Percentiles rank a stretch among this genome's conserved stretches.
Evolutionary conservation across 2,888 invertebrate species (phyloP).

Genomic region (Pollenia labialis): DNA sequence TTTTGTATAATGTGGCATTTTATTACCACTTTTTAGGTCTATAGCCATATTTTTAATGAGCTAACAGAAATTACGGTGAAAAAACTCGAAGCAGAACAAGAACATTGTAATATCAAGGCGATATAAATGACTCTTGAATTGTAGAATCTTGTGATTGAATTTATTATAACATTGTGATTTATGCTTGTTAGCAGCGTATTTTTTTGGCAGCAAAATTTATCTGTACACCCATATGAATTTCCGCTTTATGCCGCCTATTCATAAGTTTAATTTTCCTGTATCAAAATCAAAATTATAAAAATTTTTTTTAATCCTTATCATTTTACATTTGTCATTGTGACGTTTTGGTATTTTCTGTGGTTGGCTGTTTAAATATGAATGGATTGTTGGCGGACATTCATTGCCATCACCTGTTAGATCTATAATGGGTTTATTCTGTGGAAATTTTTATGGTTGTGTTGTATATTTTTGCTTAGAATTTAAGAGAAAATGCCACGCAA

Average conservation of each 20-base stretch:
- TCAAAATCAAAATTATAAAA: neutral
- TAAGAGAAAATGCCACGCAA: conserved; percentile 35
- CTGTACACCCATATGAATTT: conserved; percentile 2
- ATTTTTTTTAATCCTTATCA: conserved; percentile 55
- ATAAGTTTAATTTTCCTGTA: neutral
- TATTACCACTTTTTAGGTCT: conserved; percentile 55
- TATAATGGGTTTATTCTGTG: conserved; percentile 20
- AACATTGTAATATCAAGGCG: neutral
- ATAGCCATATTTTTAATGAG: conserved; percentile 62
- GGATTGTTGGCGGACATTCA: neutral
- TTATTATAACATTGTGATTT: conserved; percentile 46
- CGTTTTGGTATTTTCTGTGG: neutral
- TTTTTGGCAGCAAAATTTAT: conserved; percentile 4
- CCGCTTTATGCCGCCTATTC: neutral
- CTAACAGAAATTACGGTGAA: conserved; percentile 43
- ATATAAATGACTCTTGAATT: neutral
- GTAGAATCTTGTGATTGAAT: neutral
- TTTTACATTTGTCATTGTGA: conserved; percentile 45
- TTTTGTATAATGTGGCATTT: conserved; percentile 31
- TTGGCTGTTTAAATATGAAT: neutral
- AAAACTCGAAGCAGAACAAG: neutral
- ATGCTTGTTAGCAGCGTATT: neutral
- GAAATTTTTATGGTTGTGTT: neutral
- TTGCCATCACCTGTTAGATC: conserved; percentile 40
- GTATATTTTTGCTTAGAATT: neutral